phyloP scores from a whole-genome alignment of 2,113 vertebrate genomes.

The Prochilodus magdalenae region DNA sequence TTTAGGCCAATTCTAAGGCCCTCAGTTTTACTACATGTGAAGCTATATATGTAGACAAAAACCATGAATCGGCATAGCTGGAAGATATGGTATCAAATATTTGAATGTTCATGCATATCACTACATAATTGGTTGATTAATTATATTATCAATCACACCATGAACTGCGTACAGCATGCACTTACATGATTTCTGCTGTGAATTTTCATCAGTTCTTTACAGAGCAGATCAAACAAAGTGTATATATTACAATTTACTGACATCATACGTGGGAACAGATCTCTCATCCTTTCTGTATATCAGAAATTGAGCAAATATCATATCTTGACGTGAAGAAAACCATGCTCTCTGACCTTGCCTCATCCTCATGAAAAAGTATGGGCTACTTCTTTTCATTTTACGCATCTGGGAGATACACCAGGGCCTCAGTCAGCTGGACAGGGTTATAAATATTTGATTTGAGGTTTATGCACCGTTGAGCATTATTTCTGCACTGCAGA shows the following conservation, averaged over 20 bases:
- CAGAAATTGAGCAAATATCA: conserved; percentile 17
- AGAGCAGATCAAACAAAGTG: background rate
- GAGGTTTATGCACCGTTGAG: conserved; percentile 39
- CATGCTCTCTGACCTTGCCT: conserved; percentile 27
- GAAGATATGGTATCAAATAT: no score
- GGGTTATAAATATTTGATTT: conserved; percentile 53
- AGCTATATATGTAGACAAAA: no score
- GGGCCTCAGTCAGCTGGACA: conserved; percentile 31
- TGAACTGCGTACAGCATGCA: no score
- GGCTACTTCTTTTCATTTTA: conserved; percentile 37
- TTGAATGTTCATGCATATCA: no score
- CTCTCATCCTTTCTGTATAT: conserved; percentile 6
- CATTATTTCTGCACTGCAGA: conserved; percentile 35
- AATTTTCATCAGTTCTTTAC: no score
- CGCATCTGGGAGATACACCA: conserved; percentile 27
- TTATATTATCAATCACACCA: no score
- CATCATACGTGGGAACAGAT: background rate
- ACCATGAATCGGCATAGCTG: no score
- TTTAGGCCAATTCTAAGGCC: no score
- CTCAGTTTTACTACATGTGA: no score
- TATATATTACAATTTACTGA: background rate
- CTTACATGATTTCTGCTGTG: no score
- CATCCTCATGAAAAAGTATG: conserved; percentile 14
- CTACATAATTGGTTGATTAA: no score
- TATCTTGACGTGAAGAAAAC: conserved; percentile 1